Evolutionary conservation across 2,888 invertebrate species (phyloP), one percentile per base, ranked within the genome.

Genomic region (Cataglyphis rosenhaueri): DNA sequence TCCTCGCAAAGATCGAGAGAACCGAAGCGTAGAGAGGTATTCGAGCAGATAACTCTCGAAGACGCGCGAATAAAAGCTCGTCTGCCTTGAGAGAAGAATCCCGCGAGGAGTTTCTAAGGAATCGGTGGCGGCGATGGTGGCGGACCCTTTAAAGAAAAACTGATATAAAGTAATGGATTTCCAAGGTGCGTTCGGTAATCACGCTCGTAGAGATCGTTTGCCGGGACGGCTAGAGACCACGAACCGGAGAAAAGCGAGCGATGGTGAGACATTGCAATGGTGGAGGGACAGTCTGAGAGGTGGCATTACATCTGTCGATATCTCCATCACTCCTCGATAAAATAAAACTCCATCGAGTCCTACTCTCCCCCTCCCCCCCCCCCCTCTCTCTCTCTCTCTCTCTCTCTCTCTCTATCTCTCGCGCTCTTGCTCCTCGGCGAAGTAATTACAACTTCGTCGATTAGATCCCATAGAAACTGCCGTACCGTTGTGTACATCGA

Each of bases 401-500:
- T 4, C 25, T 52, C 52, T 1, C 21, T 41, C 81, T 64, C 61
- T 44, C 32, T 21, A 25, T 61, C 64, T 41, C n/a, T n/a, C 15
- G 55, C 32, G 55, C 38, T 52, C 70, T 64, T 44, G 44, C 62
- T 78, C 68, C 59, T 85, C 85, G 84, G 70, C 86, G 81, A 92
- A 92, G 92, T 92, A 92, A 92, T 92, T 92, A 92, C 91, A 92
- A 92, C 88, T 92, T 92, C 88, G 89, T 90, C 90, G 92, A 92
- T 91, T 91, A 90, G 91, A 91, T 91, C 88, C 90, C 87, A 88
- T 89, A 87, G 90, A 89, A 91, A 86, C 84, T 83, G 62, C 74
- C 65, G 70, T 48, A 65, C 64, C 83, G 62, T 82, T 88, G 84
- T 85, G 86, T 79, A 76, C 85, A 84, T 89, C 85, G 81, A 78